Conservation (phyloP, 2,113 vertebrate species). For the Microcebus tavaratra region DNA sequence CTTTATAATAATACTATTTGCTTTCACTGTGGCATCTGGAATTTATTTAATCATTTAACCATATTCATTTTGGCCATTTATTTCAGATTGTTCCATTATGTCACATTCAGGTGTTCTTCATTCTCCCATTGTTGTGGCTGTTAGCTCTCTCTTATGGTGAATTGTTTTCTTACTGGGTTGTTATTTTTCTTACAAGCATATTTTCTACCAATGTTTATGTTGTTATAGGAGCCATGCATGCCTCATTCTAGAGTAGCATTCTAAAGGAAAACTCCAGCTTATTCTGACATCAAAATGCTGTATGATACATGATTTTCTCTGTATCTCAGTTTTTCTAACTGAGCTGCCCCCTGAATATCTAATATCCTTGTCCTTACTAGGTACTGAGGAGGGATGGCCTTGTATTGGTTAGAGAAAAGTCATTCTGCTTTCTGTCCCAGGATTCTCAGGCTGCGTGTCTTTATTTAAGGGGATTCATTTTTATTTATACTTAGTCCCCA, state of each 20-base stretch:
- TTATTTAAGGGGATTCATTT: not conserved
- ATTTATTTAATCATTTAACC: not conserved
- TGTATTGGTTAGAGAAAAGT: not conserved
- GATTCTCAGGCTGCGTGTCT: not conserved
- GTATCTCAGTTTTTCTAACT: not conserved
- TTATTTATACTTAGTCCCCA: constrained; percentile 27
- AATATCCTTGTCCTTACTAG: not conserved
- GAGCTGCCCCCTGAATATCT: not conserved
- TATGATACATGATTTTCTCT: not conserved
- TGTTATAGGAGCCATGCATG: not conserved
- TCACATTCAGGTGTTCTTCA: not conserved
- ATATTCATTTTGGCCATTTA: not conserved
- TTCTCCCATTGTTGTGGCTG: not conserved
- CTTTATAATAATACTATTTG: not conserved
- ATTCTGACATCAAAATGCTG: not conserved
- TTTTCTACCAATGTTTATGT: not conserved
- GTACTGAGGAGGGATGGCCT: not conserved
- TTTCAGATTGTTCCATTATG: not conserved
- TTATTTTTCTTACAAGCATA: not conserved
- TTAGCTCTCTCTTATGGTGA: not conserved
- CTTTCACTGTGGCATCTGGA: not conserved
- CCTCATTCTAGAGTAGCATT: not conserved
- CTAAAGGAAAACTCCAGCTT: not conserved
- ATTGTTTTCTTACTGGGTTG: not conserved
- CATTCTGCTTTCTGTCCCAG: not conserved